Evolutionary conservation across 2,113 vertebrate species (phyloP).

Genomic region (Malaclemys terrapin): DNA sequence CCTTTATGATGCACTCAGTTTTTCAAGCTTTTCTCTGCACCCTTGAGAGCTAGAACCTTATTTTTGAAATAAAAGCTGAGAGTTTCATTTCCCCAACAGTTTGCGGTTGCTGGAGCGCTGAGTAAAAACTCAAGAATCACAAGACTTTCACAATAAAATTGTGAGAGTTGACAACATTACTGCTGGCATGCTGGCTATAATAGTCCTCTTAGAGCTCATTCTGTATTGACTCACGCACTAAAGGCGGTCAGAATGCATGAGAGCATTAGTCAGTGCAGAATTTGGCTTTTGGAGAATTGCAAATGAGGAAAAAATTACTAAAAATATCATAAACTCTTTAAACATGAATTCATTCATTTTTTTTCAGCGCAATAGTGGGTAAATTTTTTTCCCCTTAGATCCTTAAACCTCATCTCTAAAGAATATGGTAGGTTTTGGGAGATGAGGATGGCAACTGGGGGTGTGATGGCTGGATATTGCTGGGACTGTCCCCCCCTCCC

Average conservation of each 20-base stretch:
- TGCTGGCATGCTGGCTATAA: neutral
- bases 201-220: neutral
- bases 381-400: neutral
- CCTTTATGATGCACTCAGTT: neutral
- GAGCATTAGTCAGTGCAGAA: neutral
- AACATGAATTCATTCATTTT: neutral
- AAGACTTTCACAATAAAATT: neutral
- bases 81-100: neutral
- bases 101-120: neutral
- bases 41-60: neutral
- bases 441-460: neutral
- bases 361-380: neutral
- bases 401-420: neutral
- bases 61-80: rapidly evolving
- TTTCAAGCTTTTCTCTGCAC: neutral
- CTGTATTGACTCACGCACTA: neutral
- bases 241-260: neutral
- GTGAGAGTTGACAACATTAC: neutral
- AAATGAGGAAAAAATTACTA: neutral
- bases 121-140: neutral
- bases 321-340: neutral
- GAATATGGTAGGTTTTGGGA: neutral
- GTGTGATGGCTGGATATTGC: neutral
- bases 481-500: too few species aligned
- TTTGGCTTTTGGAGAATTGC: neutral